Conservation (phyloP, 2,113 vertebrate genomes). For the Formicarius rufipectus region DNA sequence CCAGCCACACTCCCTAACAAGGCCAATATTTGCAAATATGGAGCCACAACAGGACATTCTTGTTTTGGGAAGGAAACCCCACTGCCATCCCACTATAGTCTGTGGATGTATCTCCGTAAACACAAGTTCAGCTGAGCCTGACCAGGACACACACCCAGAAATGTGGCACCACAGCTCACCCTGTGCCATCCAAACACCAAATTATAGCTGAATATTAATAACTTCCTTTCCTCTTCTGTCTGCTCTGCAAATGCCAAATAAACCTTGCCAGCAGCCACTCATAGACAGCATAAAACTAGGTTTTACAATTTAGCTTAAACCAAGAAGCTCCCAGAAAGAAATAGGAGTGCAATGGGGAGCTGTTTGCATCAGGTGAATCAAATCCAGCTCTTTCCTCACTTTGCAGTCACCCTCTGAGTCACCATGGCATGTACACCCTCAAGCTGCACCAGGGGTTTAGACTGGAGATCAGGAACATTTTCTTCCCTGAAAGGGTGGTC, state of each 20-base stretch:
- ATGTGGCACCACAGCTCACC: not conserved
- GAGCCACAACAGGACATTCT: not conserved
- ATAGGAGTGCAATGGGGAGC: accelerated
- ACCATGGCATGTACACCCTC: accelerated
- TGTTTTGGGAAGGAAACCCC: not conserved
- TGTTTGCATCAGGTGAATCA: not conserved
- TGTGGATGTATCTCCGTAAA: not conserved
- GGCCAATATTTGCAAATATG: not conserved
- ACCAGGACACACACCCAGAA: not conserved
- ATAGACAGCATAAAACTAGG: not conserved
- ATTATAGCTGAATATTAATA: not conserved
- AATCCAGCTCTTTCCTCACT: not conserved
- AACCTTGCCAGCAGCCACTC: not conserved
- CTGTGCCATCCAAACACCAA: not conserved
- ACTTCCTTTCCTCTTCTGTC: not conserved
- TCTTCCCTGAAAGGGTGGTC: not conserved
- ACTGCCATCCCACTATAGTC: not conserved
- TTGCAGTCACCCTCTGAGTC: not conserved
- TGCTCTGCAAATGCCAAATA: not conserved
- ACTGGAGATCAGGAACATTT: not conserved
- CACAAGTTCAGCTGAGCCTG: not conserved
- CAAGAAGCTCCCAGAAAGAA: not conserved
- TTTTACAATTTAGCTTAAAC: not conserved
- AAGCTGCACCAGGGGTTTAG: too few species aligned
- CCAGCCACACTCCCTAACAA: not conserved